phyloP scores from a whole-genome alignment of 2,113 vertebrate species.

The Piaya cayana region DNA sequence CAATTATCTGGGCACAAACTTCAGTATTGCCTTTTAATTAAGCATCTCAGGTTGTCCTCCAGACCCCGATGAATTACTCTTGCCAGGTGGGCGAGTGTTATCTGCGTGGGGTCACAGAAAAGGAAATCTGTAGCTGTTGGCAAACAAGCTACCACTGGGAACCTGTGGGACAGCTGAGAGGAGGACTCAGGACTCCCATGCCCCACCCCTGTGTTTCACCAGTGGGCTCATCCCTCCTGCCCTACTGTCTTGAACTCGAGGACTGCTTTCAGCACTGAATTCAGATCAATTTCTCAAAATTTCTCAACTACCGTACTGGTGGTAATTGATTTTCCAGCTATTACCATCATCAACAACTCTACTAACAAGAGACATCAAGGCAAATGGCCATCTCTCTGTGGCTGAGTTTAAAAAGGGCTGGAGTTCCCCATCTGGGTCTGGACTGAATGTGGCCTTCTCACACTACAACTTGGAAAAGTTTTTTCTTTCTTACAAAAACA shows the following conservation, averaged over 20 bases:
- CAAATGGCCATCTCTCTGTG: not conserved
- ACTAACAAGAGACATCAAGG: not conserved
- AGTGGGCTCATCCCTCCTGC: not conserved
- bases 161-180: not conserved
- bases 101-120: not conserved
- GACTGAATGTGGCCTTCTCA: not conserved
- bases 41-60: not conserved
- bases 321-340: not conserved
- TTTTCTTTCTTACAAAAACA: not conserved
- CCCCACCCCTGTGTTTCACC: not conserved
- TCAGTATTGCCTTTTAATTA: not conserved
- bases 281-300: not conserved
- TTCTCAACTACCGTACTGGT: not conserved
- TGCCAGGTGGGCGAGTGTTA: not conserved
- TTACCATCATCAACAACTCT: not conserved
- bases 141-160: not conserved
- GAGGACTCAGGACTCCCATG: not conserved
- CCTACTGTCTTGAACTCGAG: rapidly evolving
- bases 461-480: not conserved
- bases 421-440: not conserved
- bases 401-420: not conserved
- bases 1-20: not conserved
- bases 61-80: not conserved
- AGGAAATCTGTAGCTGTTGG: not conserved
- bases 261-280: not conserved